These are phyloP conservation scores for Oreochromis niloticus DNA, from an alignment of 2,113 vertebrate genomes.

Conservation along the genomic window DNA sequence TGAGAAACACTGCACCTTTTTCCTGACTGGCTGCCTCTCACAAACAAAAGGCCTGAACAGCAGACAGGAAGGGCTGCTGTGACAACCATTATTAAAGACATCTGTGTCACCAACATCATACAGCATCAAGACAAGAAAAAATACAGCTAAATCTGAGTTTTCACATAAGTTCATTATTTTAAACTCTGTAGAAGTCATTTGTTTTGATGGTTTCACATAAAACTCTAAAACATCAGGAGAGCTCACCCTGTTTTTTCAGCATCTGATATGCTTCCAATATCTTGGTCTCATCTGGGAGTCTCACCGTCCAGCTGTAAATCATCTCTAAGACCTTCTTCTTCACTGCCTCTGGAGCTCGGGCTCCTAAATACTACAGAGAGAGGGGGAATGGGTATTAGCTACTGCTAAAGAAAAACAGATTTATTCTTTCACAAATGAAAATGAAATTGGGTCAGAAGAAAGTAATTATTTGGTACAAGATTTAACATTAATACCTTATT, in stretches of 20 bases:
- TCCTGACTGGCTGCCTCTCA: not conserved
- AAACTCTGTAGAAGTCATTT: not conserved
- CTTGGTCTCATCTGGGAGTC: conserved; percentile 87
- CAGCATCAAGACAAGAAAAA: not conserved
- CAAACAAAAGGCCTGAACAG: not conserved
- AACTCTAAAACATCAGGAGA: not conserved
- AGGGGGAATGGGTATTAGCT: not conserved
- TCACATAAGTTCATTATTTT: rapidly evolving
- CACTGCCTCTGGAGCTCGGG: conserved; percentile 86
- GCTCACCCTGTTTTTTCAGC: conserved; percentile 96
- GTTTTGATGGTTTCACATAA: not conserved
- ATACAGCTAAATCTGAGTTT: not conserved
- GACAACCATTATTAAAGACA: not conserved
- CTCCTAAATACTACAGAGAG: conserved; percentile 85
- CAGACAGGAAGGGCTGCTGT: not conserved
- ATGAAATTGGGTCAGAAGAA: not conserved
- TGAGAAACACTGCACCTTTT: not conserved
- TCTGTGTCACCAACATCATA: not conserved
- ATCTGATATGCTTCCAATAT: conserved; percentile 95
- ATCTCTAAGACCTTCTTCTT: conserved; percentile 93
- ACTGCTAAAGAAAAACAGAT: not conserved
- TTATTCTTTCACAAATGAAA: not conserved
- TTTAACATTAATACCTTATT: not conserved
- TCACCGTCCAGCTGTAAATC: conserved; percentile 89
- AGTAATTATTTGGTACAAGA: not conserved